Evolutionary conservation across 2,113 vertebrate species (phyloP).

Genomic region (Regulus satrapa): DNA sequence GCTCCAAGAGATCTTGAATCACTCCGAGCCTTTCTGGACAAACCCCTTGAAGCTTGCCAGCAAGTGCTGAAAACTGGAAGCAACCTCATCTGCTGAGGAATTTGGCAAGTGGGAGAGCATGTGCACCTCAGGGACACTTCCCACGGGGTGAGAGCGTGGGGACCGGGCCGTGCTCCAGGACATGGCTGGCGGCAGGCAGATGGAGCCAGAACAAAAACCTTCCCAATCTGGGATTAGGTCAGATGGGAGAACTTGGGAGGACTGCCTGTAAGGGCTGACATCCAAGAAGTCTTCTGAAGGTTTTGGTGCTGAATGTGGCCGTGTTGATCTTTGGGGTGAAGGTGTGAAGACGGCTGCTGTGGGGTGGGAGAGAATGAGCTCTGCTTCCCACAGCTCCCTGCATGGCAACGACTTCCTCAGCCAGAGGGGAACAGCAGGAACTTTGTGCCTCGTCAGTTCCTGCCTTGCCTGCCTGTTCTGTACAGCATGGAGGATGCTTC

Average conservation of each 20-base stretch:
- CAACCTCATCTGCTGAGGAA: background rate
- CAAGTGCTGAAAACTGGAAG: background rate
- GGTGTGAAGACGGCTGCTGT: background rate
- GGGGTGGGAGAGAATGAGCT: background rate
- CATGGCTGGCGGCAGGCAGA: rapidly evolving
- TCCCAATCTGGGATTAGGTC: background rate
- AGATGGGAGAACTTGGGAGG: background rate
- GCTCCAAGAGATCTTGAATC: background rate
- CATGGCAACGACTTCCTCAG: rapidly evolving
- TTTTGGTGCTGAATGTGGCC: background rate
- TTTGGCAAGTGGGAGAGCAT: background rate
- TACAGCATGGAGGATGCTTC: background rate
- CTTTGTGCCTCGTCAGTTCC: background rate
- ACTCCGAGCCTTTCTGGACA: background rate
- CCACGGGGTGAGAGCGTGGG: background rate
- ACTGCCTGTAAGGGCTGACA: background rate
- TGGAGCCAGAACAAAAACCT: background rate
- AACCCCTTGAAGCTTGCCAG: background rate
- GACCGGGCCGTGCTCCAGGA: rapidly evolving
- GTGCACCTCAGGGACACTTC: background rate
- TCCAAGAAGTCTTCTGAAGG: background rate
- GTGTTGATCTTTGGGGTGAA: background rate
- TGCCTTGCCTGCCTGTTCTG: background rate
- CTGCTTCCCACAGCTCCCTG: background rate
- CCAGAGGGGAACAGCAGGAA: background rate